These are phyloP conservation scores for Cataglyphis altisquamis DNA, from an alignment of 2,888 invertebrate genomes.

Conservation along the genomic window DNA sequence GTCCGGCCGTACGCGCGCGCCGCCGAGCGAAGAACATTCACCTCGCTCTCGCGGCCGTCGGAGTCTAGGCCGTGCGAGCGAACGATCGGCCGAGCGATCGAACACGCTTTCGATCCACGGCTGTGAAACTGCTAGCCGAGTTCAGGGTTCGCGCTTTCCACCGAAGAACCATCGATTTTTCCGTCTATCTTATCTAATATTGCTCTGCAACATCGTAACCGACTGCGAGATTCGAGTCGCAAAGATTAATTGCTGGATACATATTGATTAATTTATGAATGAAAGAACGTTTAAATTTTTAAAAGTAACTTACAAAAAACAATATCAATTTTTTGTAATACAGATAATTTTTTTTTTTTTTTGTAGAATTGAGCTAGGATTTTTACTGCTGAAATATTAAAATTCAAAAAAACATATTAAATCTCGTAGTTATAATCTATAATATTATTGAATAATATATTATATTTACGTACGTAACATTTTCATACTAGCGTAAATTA, in stretches of 20 bases:
- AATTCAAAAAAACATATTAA: not conserved
- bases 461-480: not conserved
- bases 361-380: not conserved
- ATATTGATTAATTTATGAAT: slow-evolving; percentile 29
- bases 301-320: not conserved
- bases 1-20: slow-evolving; percentile 70
- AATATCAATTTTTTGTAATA: not conserved
- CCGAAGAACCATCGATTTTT: slow-evolving; percentile 64
- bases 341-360: not conserved
- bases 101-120: slow-evolving; percentile 66
- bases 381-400: not conserved
- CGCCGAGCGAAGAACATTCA: slow-evolving; percentile 74
- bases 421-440: not conserved
- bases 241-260: not conserved
- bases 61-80: slow-evolving; percentile 63
- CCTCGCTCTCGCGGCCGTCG: slow-evolving; percentile 66
- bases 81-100: slow-evolving; percentile 45
- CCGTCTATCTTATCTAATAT: slow-evolving; percentile 55
- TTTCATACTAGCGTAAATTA: not conserved
- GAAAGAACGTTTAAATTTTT: not conserved
- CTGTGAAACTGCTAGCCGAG: slow-evolving; percentile 72
- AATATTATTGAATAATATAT: slow-evolving; percentile 7
- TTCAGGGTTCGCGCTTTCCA: slow-evolving; percentile 58
- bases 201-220: slow-evolving; percentile 49
- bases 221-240: slow-evolving; percentile 30